These are phyloP conservation scores for Anisognathus igniventris DNA, from an alignment of 2,797 vertebrate species.

Conservation along the genomic window DNA sequence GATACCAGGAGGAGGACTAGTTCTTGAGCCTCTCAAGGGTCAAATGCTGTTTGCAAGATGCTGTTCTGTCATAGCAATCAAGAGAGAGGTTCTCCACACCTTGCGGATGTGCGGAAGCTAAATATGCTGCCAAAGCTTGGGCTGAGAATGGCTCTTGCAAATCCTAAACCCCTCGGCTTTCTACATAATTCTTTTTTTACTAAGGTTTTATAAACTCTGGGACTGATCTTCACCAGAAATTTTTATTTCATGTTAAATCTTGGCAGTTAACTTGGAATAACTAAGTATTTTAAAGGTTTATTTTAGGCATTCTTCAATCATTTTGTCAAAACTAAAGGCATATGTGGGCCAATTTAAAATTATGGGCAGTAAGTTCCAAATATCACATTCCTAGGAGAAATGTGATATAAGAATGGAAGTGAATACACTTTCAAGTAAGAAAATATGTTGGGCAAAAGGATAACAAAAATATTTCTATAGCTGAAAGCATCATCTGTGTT, in stretches of 20 bases:
- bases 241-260: background rate
- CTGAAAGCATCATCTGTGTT: background rate
- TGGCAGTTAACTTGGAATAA: background rate
- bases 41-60: background rate
- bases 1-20: background rate
- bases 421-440: background rate
- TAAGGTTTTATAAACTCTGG: background rate
- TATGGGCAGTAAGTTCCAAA: background rate
- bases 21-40: background rate
- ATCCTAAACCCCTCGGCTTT: background rate
- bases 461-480: background rate
- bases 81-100: background rate
- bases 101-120: background rate
- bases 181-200: rapidly evolving
- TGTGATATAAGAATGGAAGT: background rate
- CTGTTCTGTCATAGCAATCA: background rate
- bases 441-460: background rate
- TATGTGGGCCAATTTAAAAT: background rate
- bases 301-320: background rate
- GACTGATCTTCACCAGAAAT: background rate
- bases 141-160: background rate
- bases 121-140: background rate
- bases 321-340: background rate
- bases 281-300: background rate
- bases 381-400: background rate